Conservation (phyloP, 2,113 vertebrate genomes). For the Malurus elegans region DNA sequence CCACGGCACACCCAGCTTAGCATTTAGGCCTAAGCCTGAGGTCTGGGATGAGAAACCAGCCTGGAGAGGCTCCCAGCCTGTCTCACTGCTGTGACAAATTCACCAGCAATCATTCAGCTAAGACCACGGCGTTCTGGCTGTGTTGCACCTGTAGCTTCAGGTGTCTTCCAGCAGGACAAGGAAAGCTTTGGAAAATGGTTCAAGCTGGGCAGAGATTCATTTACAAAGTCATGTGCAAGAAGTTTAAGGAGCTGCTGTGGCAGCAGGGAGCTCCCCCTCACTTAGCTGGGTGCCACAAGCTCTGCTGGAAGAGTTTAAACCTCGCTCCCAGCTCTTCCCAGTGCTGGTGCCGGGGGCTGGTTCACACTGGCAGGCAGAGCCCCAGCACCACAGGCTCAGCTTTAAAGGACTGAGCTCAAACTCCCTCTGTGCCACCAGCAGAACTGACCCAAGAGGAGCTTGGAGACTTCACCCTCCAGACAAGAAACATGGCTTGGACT, state of each 20-base stretch:
- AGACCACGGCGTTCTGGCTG: accelerated
- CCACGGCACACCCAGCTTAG: neutral
- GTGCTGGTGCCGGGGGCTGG: accelerated
- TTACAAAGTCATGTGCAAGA: neutral
- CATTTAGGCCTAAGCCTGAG: neutral
- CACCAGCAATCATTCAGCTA: neutral
- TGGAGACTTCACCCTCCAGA: neutral
- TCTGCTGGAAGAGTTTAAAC: neutral
- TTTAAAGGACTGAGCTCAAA: neutral
- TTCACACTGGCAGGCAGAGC: neutral
- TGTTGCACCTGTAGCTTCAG: accelerated
- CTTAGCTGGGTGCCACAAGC: neutral
- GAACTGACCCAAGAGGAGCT: neutral
- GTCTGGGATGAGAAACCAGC: neutral
- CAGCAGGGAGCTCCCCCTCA: neutral
- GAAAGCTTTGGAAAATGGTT: neutral
- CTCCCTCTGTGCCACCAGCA: neutral
- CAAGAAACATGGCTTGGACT: neutral
- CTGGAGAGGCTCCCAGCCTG: neutral
- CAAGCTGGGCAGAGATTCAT: neutral
- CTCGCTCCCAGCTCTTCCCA: neutral
- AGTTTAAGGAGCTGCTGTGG: neutral
- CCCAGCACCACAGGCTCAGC: neutral
- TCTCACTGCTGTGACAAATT: accelerated
- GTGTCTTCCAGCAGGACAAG: neutral